A percentile compares a stretch with the other conserved stretches of the same genome.
phyloP scores from a whole-genome alignment of 1,140 invertebrate genomes.

The Penaeus vannamei region DNA sequence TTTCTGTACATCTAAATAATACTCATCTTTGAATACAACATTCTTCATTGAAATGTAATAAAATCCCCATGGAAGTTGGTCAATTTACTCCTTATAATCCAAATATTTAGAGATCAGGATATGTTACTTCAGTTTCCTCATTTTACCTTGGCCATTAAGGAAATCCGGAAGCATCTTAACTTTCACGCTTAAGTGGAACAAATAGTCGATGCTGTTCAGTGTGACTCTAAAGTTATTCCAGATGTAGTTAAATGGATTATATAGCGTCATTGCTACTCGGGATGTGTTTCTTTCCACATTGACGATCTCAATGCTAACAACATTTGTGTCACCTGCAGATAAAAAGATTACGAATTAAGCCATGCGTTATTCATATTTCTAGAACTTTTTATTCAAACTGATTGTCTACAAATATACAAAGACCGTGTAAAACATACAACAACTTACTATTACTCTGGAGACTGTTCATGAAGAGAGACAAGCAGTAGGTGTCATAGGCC shows the following conservation, averaged over 20 bases:
- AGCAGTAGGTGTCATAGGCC: constrained; percentile 13
- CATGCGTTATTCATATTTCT: too few species aligned
- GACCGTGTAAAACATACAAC: background rate
- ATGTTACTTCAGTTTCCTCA: too few species aligned
- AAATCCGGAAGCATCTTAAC: constrained; percentile 11
- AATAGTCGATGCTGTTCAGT: background rate
- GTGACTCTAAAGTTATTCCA: constrained; percentile 17
- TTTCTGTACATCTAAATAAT: too few species aligned
- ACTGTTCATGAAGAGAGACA: constrained; percentile 20
- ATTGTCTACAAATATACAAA: background rate
- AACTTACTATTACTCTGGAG: constrained; percentile 32
- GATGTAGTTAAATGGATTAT: background rate
- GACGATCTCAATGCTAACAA: constrained; percentile 8
- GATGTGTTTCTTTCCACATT: constrained; percentile 46
- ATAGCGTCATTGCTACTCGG: background rate
- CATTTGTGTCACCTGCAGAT: constrained; percentile 27
- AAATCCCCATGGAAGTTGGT: too few species aligned
- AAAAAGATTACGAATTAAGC: background rate
- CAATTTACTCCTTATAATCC: too few species aligned
- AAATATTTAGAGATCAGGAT: too few species aligned
- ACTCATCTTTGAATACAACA: too few species aligned
- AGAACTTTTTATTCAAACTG: too few species aligned
- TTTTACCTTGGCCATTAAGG: constrained; percentile 16
- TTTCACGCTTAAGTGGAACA: constrained; percentile 40
- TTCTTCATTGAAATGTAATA: too few species aligned